Evolutionary conservation across 2,888 invertebrate genomes (phyloP).

Genomic region (Eretmocerus hayati): DNA sequence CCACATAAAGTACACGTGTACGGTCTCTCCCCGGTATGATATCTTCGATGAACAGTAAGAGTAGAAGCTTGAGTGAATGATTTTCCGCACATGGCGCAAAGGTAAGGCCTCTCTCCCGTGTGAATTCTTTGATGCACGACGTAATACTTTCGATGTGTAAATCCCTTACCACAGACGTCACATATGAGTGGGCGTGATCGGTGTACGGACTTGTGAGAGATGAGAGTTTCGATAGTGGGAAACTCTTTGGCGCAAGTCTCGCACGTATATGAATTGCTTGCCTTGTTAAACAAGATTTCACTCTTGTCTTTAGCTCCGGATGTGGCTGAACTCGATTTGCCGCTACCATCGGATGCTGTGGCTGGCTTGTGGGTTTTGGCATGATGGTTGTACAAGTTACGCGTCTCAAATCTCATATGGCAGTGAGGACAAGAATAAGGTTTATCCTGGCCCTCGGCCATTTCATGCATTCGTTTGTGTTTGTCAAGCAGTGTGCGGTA

Average conservation of each 20-base stretch:
- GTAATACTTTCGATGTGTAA: conserved; percentile 45
- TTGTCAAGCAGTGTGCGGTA: conserved; percentile 44
- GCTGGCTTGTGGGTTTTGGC: conserved; percentile 41
- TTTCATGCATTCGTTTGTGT: conserved; percentile 42
- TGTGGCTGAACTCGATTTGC: conserved; percentile 10
- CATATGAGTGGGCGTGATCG: conserved; percentile 43
- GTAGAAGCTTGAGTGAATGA: conserved; percentile 45
- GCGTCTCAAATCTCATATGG: conserved; percentile 44
- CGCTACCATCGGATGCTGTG: conserved; percentile 11
- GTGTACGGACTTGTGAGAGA: conserved; percentile 41
- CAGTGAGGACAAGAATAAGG: conserved; percentile 44
- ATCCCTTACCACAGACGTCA: conserved; percentile 45
- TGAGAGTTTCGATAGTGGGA: conserved; percentile 37
- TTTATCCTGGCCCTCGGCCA: conserved; percentile 34
- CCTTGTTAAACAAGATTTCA: conserved; percentile 8
- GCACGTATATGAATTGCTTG: conserved; percentile 33
- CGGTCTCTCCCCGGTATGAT: conserved; percentile 45
- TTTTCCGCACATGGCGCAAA: conserved; percentile 47
- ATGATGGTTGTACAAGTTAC: conserved; percentile 45
- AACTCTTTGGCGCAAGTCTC: conserved; percentile 43
- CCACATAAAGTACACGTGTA: conserved; percentile 45
- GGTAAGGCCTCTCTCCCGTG: conserved; percentile 48
- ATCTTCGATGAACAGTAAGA: conserved; percentile 42
- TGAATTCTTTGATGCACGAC: conserved; percentile 46
- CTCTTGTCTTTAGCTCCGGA: conserved; percentile 5